Evolutionary conservation across 2,888 invertebrate genomes (phyloP), one percentile per base, ranked within the genome.

Genomic region (Eristalis tenax): DNA sequence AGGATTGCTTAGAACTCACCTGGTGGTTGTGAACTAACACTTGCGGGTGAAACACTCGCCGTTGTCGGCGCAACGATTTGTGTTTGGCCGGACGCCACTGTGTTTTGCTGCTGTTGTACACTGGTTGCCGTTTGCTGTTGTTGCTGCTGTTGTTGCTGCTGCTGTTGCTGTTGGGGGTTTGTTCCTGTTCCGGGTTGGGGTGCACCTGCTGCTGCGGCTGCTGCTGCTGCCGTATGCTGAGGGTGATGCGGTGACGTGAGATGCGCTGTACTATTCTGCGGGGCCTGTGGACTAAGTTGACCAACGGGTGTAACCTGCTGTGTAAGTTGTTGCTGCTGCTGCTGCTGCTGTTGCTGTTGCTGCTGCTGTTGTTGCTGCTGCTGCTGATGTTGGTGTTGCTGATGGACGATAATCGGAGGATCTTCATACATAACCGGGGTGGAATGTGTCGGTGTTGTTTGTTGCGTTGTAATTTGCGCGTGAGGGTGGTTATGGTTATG

Each of bases 11-110:
- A 26, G 11, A 6, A 77, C 92, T 92, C 91, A 93, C 93, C 93
- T 93, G 93, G 92, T 89, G 93, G 93, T 90, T 93, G 93, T 87
- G 93, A 93, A 90, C 93, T 93, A 90, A 93, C 94, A 92, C 94
- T 95, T 91, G 94, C 94, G 90, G 94, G 94, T 90, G 94, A 94
- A 90, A 94, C 94, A 90, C 94, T 94, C 91, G 94, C 94, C 90
- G 94, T 94, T 89, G 94, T 94, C 91, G 94, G 94, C 91, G 94
- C 94, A 89, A 93, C 92, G 90, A 93, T 93, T 90, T 93, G 93
- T 88, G 92, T 91, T 90, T 93, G 93, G 89, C 92, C 92, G 90
- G 93, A 91, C 90, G 93, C 92, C 91, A 93, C 93, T 90, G 93
- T 92, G 90, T 92, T 90, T 88, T 92, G 93, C 90, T 93, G 92